Conservation (phyloP, 2,888 invertebrate genomes). For the Thalpophila matura region DNA sequence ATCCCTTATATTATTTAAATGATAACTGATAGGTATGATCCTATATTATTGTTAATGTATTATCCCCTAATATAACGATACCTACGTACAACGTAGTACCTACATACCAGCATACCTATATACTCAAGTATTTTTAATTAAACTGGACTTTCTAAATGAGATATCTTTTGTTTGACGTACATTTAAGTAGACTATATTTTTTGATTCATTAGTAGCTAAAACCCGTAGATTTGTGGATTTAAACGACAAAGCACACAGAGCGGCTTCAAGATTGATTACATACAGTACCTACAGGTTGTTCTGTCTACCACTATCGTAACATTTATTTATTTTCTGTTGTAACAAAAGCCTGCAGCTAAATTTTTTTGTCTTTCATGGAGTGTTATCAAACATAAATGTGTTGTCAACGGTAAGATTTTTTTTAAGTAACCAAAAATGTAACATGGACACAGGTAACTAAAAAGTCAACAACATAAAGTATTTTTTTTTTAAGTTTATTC, state of each 20-base stretch:
- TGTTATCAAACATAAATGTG: not conserved
- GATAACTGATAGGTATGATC: too few relatives aligned
- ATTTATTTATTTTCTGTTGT: not conserved
- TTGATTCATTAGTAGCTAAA: conserved; percentile 11
- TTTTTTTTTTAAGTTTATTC: not conserved
- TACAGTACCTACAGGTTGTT: conserved; percentile 24
- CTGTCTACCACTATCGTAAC: not conserved
- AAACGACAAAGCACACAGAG: conserved; percentile 8
- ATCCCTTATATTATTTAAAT: too few relatives aligned
- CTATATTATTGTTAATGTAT: too few relatives aligned
- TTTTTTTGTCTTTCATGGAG: not conserved
- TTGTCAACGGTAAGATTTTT: too few relatives aligned
- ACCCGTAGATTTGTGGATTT: conserved; percentile 1
- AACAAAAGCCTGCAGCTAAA: not conserved
- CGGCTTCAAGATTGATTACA: not conserved
- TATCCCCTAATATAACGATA: too few relatives aligned
- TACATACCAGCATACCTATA: too few relatives aligned
- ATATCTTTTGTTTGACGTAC: not conserved
- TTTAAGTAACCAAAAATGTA: too few relatives aligned
- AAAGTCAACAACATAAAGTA: too few relatives aligned
- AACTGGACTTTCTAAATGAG: conserved; percentile 15
- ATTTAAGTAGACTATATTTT: not conserved
- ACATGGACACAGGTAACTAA: too few relatives aligned
- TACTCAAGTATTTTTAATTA: conserved; percentile 12
- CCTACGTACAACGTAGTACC: too few relatives aligned